Evolutionary conservation across 2,113 vertebrate species (phyloP), one percentile per base, ranked within the genome.

Genomic region (Genyomyrus donnyi): DNA sequence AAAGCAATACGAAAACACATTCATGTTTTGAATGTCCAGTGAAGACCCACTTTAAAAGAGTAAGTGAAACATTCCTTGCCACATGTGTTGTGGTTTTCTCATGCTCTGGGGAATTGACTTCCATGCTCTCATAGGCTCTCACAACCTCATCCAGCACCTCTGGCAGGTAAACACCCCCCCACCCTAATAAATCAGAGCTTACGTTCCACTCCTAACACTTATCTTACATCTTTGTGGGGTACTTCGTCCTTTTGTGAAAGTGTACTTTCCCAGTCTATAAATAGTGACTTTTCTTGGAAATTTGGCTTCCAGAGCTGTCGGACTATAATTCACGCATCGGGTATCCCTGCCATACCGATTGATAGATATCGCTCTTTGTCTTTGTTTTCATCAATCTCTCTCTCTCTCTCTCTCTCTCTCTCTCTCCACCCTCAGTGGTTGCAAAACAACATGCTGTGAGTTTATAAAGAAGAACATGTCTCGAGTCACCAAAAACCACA

Each of bases 91-190:
- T 93, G 88, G 89, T 90, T 93, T 93, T 89, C 93, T 92, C 89
- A 91, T 89, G 93, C 90, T 90, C 31, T 15, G 2, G 91, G 90
- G 94, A 95, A 95, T 95, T 94, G 91, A 92, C 95, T 91, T 10
- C 27, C 92, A 94, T 90, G 0, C 89, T 88, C 90, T 74, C 74
- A 42, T 31, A 3, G 3, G 52, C 31, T 17, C 48, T 17, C 27
- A 56, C 89, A 85, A 52, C 52, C 24, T 48, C 52, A 11, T 24
- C 80, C 35, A 7, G 21, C 52, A 85, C 89, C 77, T 31, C 52
- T 85, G 74, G n/a, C 77, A 45, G 80, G 74, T 56, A 89, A 89
- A 89, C 49, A 53, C 50, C 77, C 27, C 88, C 52, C 45, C 52
- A 89, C 80, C 80, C 35, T 15, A 46, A 46, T 46, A 84, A 42